Percentiles rank a stretch among this genome's conserved stretches.
phyloP scores from a whole-genome alignment of 2,888 invertebrate genomes.

The Magallana nippona region DNA sequence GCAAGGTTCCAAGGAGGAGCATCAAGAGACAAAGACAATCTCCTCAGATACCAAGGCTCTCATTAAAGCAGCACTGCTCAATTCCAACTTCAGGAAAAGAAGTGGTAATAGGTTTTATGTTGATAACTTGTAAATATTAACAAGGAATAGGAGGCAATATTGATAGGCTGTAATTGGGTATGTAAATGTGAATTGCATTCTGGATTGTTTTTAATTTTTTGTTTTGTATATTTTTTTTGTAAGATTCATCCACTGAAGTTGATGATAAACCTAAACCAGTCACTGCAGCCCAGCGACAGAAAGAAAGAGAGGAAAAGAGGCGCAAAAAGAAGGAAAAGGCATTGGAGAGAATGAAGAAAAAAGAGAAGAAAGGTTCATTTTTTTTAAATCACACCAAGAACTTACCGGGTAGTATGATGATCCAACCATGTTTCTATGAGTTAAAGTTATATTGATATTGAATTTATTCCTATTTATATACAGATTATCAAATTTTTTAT shows the following conservation, averaged over 20 bases:
- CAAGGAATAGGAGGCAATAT: no score
- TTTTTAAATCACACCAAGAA: neutral
- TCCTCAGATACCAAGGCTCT: constrained; percentile 73
- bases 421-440: no score
- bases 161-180: no score
- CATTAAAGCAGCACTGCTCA: constrained; percentile 74
- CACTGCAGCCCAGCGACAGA: constrained; percentile 77
- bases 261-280: constrained; percentile 68
- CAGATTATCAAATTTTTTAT: no score
- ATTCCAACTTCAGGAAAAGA: constrained; percentile 63
- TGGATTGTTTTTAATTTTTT: no score
- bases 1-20: constrained; percentile 54
- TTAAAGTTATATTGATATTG: no score
- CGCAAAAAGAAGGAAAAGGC: constrained; percentile 74
- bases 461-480: no score
- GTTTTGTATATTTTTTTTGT: no score
- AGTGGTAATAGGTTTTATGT: constrained; percentile 55
- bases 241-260: constrained; percentile 66
- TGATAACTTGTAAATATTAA: neutral
- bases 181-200: no score
- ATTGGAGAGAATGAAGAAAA: constrained; percentile 71
- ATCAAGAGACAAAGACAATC: constrained; percentile 61
- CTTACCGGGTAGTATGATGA: no score
- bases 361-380: constrained; percentile 67
- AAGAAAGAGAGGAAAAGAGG: constrained; percentile 77